Evolutionary conservation across 92 coral and sea anemone genomes (phyloP).

Genomic region (Zoanthus sociatus): DNA sequence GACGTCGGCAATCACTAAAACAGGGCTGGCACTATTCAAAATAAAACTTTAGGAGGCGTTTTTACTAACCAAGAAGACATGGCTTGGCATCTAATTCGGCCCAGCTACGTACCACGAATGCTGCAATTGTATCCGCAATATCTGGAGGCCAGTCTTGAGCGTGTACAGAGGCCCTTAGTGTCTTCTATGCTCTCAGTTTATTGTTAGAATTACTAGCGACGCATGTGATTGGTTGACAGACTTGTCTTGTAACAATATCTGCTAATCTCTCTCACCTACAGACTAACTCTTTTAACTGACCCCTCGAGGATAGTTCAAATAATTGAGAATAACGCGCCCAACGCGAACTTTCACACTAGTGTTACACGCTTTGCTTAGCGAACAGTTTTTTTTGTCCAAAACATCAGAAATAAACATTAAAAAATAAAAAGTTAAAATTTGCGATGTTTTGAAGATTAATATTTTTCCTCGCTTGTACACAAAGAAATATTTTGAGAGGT

Average conservation of each 20-base stretch:
- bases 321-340: constrained; percentile 28
- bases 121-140: constrained; percentile 86
- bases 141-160: constrained; percentile 65
- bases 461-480: background rate
- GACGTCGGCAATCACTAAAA: background rate
- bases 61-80: constrained; percentile 87
- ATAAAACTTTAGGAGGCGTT: background rate
- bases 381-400: background rate
- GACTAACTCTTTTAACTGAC: constrained; percentile 17
- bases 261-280: constrained; percentile 23
- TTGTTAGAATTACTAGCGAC: constrained; percentile 63
- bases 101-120: constrained; percentile 88
- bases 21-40: background rate
- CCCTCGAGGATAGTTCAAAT: constrained; percentile 35
- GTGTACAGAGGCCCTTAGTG: constrained; percentile 81
- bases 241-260: constrained; percentile 38
- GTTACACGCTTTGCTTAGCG: background rate
- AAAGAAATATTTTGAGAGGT: background rate
- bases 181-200: constrained; percentile 70
- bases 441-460: background rate
- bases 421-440: background rate
- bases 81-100: constrained; percentile 88
- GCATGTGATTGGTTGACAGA: constrained; percentile 40
- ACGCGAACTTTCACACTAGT: background rate
- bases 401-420: background rate